phyloP scores from a whole-genome alignment of 2,113 vertebrate species.

The Oreochromis niloticus region DNA sequence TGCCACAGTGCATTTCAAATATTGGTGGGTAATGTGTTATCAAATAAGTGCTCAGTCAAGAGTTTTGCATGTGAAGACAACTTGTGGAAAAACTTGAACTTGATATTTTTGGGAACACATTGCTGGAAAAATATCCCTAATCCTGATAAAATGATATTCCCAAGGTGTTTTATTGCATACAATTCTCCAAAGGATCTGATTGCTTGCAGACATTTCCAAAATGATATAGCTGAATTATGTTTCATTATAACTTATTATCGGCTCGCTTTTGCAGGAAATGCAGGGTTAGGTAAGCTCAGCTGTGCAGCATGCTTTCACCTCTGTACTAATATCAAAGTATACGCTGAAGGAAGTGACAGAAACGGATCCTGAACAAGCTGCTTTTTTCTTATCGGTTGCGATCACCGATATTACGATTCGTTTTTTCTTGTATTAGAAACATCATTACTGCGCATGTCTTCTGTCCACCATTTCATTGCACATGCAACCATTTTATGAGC shows the following conservation, averaged over 20 bases:
- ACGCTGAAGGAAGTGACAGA: background rate
- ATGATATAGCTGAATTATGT: background rate
- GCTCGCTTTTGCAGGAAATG: background rate
- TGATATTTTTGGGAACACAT: background rate
- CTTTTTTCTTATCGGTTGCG: background rate
- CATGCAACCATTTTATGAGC: conserved; percentile 59
- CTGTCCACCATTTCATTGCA: conserved; percentile 55
- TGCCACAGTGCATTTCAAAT: background rate
- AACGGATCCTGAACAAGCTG: background rate
- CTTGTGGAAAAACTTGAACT: background rate
- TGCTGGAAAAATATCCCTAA: background rate
- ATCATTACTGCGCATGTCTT: conserved; percentile 44
- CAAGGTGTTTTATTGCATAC: background rate
- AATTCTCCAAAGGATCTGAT: background rate
- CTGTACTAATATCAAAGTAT: background rate
- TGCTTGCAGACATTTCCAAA: background rate
- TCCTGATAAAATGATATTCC: background rate
- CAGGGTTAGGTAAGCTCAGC: background rate
- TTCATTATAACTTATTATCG: background rate
- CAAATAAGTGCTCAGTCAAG: background rate
- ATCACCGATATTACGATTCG: background rate
- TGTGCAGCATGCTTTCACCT: background rate
- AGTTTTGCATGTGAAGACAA: background rate
- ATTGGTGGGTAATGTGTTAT: background rate
- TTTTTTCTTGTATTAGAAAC: background rate